A percentile compares a stretch with the other conserved stretches of the same genome.
phyloP scores from a whole-genome alignment of 2,888 invertebrate species.

The Furcula furcula region DNA sequence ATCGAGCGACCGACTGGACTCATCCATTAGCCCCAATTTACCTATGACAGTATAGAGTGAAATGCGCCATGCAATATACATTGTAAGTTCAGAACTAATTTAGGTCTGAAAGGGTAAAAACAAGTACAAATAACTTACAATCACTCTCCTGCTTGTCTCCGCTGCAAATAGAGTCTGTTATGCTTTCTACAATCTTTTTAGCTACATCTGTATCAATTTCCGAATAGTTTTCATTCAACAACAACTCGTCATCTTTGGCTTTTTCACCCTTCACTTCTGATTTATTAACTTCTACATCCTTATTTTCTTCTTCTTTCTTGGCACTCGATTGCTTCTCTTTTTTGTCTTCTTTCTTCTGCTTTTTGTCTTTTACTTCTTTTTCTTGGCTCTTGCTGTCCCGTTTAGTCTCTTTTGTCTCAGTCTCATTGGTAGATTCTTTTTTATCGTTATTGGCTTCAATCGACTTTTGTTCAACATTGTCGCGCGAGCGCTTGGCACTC shows the following conservation, averaged over 20 bases:
- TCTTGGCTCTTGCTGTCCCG: conserved; percentile 45
- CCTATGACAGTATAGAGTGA: no score
- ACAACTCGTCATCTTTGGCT: conserved; percentile 55
- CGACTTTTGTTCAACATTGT: conserved; percentile 56
- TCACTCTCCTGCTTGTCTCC: conserved; percentile 88
- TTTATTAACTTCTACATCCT: conserved; percentile 36
- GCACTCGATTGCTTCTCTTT: conserved; percentile 49
- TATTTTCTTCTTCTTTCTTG: conserved; percentile 48
- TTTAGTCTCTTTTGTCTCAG: conserved; percentile 40
- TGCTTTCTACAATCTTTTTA: conserved; percentile 95
- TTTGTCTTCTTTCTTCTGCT: conserved; percentile 61
- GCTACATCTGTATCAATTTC: conserved; percentile 91
- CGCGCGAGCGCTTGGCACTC: conserved; percentile 85
- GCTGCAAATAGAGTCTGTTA: conserved; percentile 88
- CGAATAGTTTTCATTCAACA: conserved; percentile 71
- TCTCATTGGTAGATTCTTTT: conserved; percentile 50
- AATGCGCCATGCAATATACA: no score
- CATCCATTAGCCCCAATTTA: no score
- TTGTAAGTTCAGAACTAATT: no score
- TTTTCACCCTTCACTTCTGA: conserved; percentile 44
- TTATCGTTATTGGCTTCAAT: conserved; percentile 64
- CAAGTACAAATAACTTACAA: conserved; percentile 61
- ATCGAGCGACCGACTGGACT: no score
- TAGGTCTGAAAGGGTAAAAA: no score
- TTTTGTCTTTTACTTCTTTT: conserved; percentile 49